Evolutionary conservation across 2,797 vertebrate species (phyloP).

Genomic region (Neopelma chrysocephalum): DNA sequence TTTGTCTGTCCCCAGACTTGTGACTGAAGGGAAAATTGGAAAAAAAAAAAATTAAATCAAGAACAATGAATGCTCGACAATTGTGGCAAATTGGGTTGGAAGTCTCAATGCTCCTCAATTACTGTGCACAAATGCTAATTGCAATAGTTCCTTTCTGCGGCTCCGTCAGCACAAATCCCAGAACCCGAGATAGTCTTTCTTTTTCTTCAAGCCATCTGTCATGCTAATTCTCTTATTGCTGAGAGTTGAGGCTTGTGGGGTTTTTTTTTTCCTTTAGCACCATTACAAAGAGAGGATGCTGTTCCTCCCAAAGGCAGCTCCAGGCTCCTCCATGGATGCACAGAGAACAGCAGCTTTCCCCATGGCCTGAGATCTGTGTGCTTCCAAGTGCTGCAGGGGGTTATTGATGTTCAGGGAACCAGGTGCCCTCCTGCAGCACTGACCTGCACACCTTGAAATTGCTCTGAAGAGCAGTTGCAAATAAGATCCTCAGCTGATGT

Average conservation of each 20-base stretch:
- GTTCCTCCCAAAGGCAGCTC: neutral
- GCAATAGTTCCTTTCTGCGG: slow-evolving; percentile 16
- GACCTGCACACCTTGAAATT: neutral
- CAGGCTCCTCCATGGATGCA: neutral
- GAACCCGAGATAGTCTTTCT: slow-evolving; percentile 21
- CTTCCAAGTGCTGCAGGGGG: neutral
- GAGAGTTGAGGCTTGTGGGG: neutral
- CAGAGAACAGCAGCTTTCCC: neutral
- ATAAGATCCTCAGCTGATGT: neutral
- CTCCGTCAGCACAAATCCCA: slow-evolving; percentile 57
- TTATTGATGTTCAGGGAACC: neutral
- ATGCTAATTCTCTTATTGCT: slow-evolving; percentile 32
- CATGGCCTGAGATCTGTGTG: accelerated
- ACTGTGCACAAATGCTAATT: slow-evolving; percentile 34
- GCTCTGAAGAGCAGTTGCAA: neutral
- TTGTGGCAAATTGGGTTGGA: slow-evolving; percentile 39
- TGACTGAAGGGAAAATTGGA: neutral
- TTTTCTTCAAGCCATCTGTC: slow-evolving; percentile 59
- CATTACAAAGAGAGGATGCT: neutral
- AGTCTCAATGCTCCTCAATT: slow-evolving; percentile 47
- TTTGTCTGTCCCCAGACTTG: neutral
- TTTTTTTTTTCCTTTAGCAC: neutral
- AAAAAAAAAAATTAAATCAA: neutral
- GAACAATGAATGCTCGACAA: slow-evolving; percentile 22
- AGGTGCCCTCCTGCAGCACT: neutral